Evolutionary conservation across 2,888 invertebrate species (phyloP).

Genomic region (Malachius bipustulatus): DNA sequence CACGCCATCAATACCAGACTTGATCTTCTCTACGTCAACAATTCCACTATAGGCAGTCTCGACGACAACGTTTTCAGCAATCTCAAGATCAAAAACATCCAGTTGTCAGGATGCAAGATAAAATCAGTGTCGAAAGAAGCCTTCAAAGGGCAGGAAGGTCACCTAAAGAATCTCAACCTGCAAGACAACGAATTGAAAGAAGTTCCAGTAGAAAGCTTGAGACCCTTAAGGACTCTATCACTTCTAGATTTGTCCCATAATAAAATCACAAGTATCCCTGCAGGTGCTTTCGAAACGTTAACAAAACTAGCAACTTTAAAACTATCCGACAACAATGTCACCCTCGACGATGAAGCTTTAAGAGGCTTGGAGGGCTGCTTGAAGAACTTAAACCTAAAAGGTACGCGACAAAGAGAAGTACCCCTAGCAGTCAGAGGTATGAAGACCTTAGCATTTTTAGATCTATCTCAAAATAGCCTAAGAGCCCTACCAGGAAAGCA

Average conservation of each 20-base stretch:
- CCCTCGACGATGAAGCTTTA: slow-evolving; percentile 56
- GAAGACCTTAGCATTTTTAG: slow-evolving; percentile 71
- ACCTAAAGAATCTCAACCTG: slow-evolving; percentile 72
- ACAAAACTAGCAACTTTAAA: slow-evolving; percentile 67
- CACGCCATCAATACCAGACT: slow-evolving; percentile 55
- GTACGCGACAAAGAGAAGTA: slow-evolving; percentile 66
- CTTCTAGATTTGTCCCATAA: slow-evolving; percentile 79
- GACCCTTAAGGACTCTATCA: slow-evolving; percentile 55
- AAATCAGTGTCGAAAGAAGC: slow-evolving; percentile 57
- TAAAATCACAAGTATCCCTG: slow-evolving; percentile 56
- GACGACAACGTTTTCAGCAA: slow-evolving; percentile 56
- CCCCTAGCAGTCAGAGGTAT: slow-evolving; percentile 70
- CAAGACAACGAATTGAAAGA: slow-evolving; percentile 70
- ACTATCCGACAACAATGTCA: slow-evolving; percentile 77
- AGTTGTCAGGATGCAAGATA: slow-evolving; percentile 73
- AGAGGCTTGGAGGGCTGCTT: slow-evolving; percentile 68
- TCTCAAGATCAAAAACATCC: slow-evolving; percentile 67
- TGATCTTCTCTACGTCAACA: slow-evolving; percentile 80
- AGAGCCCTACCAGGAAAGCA: slow-evolving; percentile 64
- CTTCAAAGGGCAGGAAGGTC: slow-evolving; percentile 71
- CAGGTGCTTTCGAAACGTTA: slow-evolving; percentile 63
- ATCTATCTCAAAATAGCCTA: slow-evolving; percentile 80
- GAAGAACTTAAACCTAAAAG: slow-evolving; percentile 83
- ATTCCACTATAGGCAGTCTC: slow-evolving; percentile 63
- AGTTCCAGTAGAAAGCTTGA: slow-evolving; percentile 64